Base-by-base conservation (phyloP, 2,888 invertebrate species). In the Aphrophora alni region DNA sequence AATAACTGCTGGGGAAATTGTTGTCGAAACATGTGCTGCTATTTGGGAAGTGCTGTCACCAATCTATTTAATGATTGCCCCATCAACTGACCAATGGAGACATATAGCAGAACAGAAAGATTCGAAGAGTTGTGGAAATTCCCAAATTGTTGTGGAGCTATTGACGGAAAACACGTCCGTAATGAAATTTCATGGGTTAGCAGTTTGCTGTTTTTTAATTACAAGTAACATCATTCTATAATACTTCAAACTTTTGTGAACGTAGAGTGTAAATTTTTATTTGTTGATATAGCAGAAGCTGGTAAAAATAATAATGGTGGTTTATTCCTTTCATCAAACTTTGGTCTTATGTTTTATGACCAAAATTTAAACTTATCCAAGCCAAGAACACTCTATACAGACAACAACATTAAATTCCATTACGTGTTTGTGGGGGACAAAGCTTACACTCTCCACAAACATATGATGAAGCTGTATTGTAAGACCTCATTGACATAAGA, bases 301-400 rank as follows among this genome's bases (percentile, higher is more conserved):
- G 78, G 81, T 1, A 79, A 59, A 72, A 17, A 79, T 33, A 79
- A 76, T 79, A 76, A 81, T 68, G 81, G 76, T 38, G 81, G 79
- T 27, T 71, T 81, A 44, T 81, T 81, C 71, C 14, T 72, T 51
- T 21, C 33, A 33, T 33, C 33, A 8, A 33, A 3, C 8, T 33
- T 33, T 33, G 33, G 33, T 3, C 3, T 8, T 33, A 5, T 33
- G 33, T 33, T 33, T 33, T 5, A 33, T 5, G 8, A 33, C 8
- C 33, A 33, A 33, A 3, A 33, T 5, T 8, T 33, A 3, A 33
- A 33, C 8, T 33, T 33, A 33, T 8, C 33, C 8, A 8, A 33
- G 33, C 33, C 3, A 33, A 33, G 33, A 33, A 33, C 33, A 5
- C 33, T 33, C 3, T 33, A 33, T 33, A 33, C 3, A 33, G 33